phyloP scores from a whole-genome alignment of 2,888 invertebrate genomes.

The Sclerodermus sp. region DNA sequence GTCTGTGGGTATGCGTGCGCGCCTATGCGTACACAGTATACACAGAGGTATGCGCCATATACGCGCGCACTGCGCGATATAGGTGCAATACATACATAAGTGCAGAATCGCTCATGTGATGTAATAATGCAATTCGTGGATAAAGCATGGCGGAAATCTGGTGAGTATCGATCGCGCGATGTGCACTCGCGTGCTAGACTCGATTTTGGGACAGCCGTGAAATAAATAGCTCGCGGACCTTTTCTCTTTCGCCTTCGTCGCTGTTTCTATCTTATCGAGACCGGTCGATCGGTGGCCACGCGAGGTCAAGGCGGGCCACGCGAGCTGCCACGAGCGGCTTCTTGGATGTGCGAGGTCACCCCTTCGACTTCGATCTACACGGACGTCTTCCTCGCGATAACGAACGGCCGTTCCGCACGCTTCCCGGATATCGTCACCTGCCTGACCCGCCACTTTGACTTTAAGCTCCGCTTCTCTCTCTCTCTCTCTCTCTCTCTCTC shows the following conservation, averaged over 20 bases:
- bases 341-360: slow-evolving; percentile 15
- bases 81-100: no score
- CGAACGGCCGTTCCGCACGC: slow-evolving; percentile 36
- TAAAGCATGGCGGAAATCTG: no score
- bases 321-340: slow-evolving; percentile 22
- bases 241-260: slow-evolving; percentile 13
- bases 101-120: no score
- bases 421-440: slow-evolving; percentile 11
- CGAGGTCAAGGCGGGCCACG: slow-evolving; percentile 46
- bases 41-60: no score
- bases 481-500: no score
- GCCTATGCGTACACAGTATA: no score
- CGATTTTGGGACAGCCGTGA: slow-evolving; percentile 23
- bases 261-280: slow-evolving; percentile 34
- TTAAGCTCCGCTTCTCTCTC: no score
- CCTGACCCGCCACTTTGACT: slow-evolving; percentile 2
- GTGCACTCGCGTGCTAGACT: slow-evolving; percentile 3
- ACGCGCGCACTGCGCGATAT: no score
- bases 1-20: no score
- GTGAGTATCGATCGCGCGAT: neutral
- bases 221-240: slow-evolving; percentile 21
- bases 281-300: slow-evolving; percentile 30
- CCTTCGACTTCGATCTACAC: neutral
- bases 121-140: no score
- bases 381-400: slow-evolving; percentile 33